These are phyloP conservation scores for Styela clava DNA, from an alignment of 23 tunicate species.

Conservation along the genomic window DNA sequence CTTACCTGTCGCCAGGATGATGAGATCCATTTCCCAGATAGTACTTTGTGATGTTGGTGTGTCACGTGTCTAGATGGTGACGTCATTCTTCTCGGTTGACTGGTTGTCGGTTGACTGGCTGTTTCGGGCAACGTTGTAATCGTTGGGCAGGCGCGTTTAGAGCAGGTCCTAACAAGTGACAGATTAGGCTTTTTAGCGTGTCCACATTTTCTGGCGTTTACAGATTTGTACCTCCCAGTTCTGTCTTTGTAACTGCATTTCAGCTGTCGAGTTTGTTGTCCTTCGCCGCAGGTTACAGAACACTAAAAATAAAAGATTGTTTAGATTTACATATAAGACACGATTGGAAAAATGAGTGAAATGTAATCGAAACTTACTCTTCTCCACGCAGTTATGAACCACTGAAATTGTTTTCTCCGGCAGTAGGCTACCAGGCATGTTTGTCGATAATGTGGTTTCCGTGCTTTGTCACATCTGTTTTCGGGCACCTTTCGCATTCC, in stretches of 20 bases:
- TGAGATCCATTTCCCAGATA: neutral
- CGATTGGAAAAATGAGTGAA: neutral
- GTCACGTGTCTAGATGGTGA: conserved; percentile 1
- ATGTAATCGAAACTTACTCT: conserved; percentile 36
- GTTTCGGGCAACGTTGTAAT: neutral
- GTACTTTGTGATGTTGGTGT: neutral
- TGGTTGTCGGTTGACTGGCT: conserved; percentile 10
- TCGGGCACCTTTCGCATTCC: conserved; percentile 38
- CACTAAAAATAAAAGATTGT: conserved; percentile 43
- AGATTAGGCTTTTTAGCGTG: conserved; percentile 49
- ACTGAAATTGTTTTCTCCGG: conserved; percentile 50
- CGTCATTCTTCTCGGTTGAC: neutral
- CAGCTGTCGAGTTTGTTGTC: conserved; percentile 62
- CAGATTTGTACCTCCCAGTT: conserved; percentile 60
- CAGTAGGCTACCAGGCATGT: conserved; percentile 64
- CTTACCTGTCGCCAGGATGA: conserved; percentile 1
- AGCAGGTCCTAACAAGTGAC: conserved; percentile 41
- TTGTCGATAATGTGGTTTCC: conserved; percentile 46
- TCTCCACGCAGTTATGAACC: conserved; percentile 87
- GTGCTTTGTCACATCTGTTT: conserved; percentile 37
- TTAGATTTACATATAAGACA: neutral
- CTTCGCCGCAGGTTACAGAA: conserved; percentile 74
- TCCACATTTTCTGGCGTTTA: conserved; percentile 46
- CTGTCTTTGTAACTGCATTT: conserved; percentile 60
- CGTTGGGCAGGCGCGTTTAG: conserved; percentile 29